Base-by-base conservation (phyloP, 2,888 invertebrate species). In the Syrphus vitripennis region DNA sequence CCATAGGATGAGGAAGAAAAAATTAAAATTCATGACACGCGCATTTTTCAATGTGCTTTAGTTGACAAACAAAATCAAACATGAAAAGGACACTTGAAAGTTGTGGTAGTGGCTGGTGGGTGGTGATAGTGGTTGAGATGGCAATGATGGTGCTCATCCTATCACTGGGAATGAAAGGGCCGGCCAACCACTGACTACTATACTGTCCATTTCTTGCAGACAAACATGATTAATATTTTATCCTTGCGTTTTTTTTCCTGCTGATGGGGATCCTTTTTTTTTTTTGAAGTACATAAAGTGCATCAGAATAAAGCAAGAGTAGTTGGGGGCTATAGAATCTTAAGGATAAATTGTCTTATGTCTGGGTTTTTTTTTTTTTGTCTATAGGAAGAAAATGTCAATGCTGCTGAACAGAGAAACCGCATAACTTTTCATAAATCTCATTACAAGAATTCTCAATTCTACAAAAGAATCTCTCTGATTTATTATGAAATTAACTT, bases 401-500 rank as follows among this genome's bases (percentile, higher is more conserved):
- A 79, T 78, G 74, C 31, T 29, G 67, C 71, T 74, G 16, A 16
- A 74, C 40, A 55, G 37, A 70, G 61, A 45, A 37, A 57, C 48
- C 53, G 72, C 59, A 78, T 74, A 83, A 74, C 83, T 74, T 79
- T 83, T 4, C 57, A 63, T 9, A 83, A 79, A 83, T 83, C 83
- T 83, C 83, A 83, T 83, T 79, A 79, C 55, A 63, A 40, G 31
- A 55, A 63, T 40, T 59, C 55, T 45, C 61, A 45, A 31, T 12
- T 34, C 19, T 45, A 79, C 74, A 74, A 74, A 83, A 74, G 69
- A 40, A 70, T 61, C n/a, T n/a, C n/a, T n/a, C 57, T 74, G 83
- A 83, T 83, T 83, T 74, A 83, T 83, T 79, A 83, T 74, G 74
- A 69, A 83, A 79, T 79, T 79, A 79, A 74, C 72, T 79, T 79